Percentiles rank a stretch among this genome's conserved stretches.
Evolutionary conservation across 2,797 vertebrate species (phyloP).

Genomic region (Echiichthys vipera): DNA sequence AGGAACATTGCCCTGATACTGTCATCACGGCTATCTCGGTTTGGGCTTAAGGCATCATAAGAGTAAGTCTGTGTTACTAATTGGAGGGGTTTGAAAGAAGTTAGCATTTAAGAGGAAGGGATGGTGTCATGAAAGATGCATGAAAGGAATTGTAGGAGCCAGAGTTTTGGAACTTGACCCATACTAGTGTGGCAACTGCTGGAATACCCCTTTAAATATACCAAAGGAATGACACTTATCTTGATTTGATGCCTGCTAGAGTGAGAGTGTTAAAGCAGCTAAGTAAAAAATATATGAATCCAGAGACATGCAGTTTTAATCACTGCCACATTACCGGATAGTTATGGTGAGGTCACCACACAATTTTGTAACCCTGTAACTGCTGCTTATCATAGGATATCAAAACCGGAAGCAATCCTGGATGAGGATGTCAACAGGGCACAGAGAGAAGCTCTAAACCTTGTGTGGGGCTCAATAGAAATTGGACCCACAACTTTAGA

Average conservation of each 20-base stretch:
- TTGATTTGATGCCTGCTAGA: slow-evolving; percentile 11
- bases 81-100: not conserved
- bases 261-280: slow-evolving; percentile 17
- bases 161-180: not conserved
- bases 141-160: not conserved
- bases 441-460: slow-evolving; percentile 9
- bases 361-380: not conserved
- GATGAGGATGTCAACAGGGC: slow-evolving; percentile 12
- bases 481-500: slow-evolving; percentile 9
- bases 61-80: not conserved
- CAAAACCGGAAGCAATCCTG: not conserved
- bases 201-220: slow-evolving; percentile 10
- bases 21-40: not conserved
- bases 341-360: slow-evolving; percentile 2
- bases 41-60: not conserved
- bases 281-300: slow-evolving; percentile 40
- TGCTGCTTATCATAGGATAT: not conserved
- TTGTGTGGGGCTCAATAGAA: not conserved
- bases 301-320: slow-evolving; percentile 44
- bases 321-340: slow-evolving; percentile 9
- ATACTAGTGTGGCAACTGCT: not conserved
- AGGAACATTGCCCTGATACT: not conserved
- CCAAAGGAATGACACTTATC: slow-evolving; percentile 1
- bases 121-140: not conserved
- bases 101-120: not conserved